Evolutionary conservation across 1,140 invertebrate species (phyloP).

Genomic region (Halictus rubicundus): DNA sequence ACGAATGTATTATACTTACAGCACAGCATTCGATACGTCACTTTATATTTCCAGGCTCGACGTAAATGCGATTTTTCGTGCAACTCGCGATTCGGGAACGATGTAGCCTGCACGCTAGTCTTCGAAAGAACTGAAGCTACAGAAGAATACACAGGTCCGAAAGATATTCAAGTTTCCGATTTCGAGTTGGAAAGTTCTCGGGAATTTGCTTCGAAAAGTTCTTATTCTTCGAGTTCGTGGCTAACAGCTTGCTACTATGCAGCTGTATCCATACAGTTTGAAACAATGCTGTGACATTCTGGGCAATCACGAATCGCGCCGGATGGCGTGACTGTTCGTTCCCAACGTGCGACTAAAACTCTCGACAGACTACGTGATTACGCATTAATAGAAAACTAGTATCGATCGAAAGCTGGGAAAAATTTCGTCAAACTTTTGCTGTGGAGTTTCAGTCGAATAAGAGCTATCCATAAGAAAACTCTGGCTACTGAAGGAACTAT

Average conservation of each 20-base stretch:
- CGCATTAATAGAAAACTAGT: constrained; percentile 37
- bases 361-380: constrained; percentile 30
- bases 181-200: background rate
- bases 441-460: background rate
- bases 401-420: constrained; percentile 16
- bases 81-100: background rate
- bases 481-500: background rate
- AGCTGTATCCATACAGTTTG: constrained; percentile 20
- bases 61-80: too few species aligned
- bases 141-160: background rate
- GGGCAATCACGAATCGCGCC: constrained; percentile 8
- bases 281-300: background rate
- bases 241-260: background rate
- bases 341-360: background rate
- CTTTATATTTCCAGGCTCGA: too few species aligned
- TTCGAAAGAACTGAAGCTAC: background rate
- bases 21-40: too few species aligned
- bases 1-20: too few species aligned
- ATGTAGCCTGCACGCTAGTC: background rate
- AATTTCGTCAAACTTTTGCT: constrained; percentile 1
- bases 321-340: constrained; percentile 5
- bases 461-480: too few species aligned
- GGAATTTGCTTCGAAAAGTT: constrained; percentile 28
- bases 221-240: background rate
- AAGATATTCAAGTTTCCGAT: background rate